phyloP scores from a whole-genome alignment of 2,797 vertebrate species.

The Ptychadena robeensis region DNA sequence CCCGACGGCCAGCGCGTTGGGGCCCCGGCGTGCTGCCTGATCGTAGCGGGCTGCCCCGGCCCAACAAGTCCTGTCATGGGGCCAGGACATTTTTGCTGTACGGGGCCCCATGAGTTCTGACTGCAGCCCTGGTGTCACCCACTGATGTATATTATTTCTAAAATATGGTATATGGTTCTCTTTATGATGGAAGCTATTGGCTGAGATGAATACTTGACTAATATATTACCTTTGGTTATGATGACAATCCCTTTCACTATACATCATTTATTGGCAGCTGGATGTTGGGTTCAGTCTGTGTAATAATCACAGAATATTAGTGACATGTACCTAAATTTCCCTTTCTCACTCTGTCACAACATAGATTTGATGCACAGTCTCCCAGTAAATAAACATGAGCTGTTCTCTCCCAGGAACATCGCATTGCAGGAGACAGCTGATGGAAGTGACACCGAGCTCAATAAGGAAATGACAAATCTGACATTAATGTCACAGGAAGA shows the following conservation, averaged over 20 bases:
- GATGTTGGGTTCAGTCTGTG: not conserved
- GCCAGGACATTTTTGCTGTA: too few relatives aligned
- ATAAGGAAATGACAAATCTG: constrained; percentile 23
- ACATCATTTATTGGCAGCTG: not conserved
- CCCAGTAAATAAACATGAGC: constrained; percentile 5
- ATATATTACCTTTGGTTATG: too few relatives aligned
- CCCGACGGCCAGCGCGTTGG: too few relatives aligned
- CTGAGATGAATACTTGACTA: too few relatives aligned
- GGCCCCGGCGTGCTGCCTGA: too few relatives aligned
- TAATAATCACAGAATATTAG: not conserved
- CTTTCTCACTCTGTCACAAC: constrained; percentile 1
- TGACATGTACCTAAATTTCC: not conserved
- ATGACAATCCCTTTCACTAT: not conserved
- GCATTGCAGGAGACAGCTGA: constrained; percentile 5
- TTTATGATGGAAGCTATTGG: too few relatives aligned
- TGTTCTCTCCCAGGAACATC: not conserved
- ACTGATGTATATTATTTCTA: too few relatives aligned
- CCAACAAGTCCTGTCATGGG: too few relatives aligned
- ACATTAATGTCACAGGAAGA: not conserved
- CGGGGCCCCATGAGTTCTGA: too few relatives aligned
- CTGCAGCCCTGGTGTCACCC: too few relatives aligned
- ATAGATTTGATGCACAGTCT: not conserved
- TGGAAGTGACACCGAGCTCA: constrained; percentile 14
- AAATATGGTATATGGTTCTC: too few relatives aligned
- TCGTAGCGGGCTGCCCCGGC: too few relatives aligned